phyloP scores from a whole-genome alignment of 2,113 vertebrate genomes.

The Sphyrna mokarran region DNA sequence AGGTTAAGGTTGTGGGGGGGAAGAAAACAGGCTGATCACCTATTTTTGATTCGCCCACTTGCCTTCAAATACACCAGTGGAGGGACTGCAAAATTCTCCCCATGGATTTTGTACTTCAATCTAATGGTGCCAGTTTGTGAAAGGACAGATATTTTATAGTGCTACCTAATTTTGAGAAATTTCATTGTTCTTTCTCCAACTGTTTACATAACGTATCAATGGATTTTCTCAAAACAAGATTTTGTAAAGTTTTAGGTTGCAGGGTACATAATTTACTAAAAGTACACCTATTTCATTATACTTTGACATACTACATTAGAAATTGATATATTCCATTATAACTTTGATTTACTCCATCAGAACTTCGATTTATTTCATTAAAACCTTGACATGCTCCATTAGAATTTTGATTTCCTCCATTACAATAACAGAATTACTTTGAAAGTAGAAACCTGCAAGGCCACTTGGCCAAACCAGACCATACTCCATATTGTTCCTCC shows the following conservation, averaged over 20 bases:
- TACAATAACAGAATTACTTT: not conserved
- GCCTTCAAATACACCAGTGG: too few species aligned
- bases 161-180: not conserved
- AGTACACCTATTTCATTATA: not conserved
- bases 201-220: not conserved
- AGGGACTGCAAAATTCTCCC: too few species aligned
- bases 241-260: not conserved
- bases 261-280: constrained; percentile 8
- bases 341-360: constrained; percentile 13
- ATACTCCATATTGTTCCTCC: not conserved
- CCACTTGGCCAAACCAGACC: not conserved
- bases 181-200: not conserved
- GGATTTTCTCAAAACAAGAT: not conserved
- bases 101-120: not conserved
- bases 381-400: not conserved
- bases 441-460: not conserved
- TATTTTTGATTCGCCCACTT: too few species aligned
- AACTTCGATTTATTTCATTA: constrained; percentile 4
- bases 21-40: too few species aligned
- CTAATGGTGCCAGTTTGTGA: not conserved
- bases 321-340: constrained; percentile 11
- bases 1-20: too few species aligned
- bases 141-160: not conserved
- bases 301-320: constrained; percentile 9
- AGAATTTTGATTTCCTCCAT: constrained; percentile 7